Evolutionary conservation across 2,113 vertebrate genomes (phyloP).

Genomic region (Rhinoderma darwinii): DNA sequence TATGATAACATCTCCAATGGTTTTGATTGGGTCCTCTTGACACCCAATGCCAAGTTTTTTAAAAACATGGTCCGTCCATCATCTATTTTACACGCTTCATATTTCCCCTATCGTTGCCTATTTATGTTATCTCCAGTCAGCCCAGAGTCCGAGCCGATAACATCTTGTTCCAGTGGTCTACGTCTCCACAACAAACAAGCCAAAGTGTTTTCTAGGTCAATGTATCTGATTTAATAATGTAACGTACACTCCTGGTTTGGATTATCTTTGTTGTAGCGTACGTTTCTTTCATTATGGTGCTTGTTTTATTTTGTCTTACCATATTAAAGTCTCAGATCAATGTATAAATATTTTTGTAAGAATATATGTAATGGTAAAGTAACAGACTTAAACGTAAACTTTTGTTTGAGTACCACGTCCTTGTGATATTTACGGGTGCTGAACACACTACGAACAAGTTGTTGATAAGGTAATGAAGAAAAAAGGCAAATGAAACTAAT

Average conservation of each 20-base stretch:
- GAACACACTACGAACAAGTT: slow-evolving; percentile 3
- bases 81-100: background rate
- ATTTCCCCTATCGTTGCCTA: background rate
- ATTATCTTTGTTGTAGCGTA: background rate
- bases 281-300: background rate
- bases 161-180: slow-evolving; percentile 14
- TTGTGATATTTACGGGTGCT: background rate
- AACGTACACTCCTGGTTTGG: slow-evolving; percentile 28
- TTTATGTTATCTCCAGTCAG: background rate
- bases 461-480: background rate
- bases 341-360: slow-evolving; percentile 20
- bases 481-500: slow-evolving; percentile 4
- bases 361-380: slow-evolving; percentile 6
- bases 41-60: background rate
- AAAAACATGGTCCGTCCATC: background rate
- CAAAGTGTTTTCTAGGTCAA: background rate
- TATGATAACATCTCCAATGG: background rate
- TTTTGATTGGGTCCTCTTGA: background rate
- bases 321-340: slow-evolving; percentile 22
- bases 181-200: slow-evolving; percentile 5
- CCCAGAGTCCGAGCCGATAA: background rate
- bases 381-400: background rate
- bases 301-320: slow-evolving; percentile 27
- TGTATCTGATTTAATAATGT: slow-evolving; percentile 32
- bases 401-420: background rate